Conservation (phyloP, 2,797 vertebrate species). For the Leuciscus waleckii region DNA sequence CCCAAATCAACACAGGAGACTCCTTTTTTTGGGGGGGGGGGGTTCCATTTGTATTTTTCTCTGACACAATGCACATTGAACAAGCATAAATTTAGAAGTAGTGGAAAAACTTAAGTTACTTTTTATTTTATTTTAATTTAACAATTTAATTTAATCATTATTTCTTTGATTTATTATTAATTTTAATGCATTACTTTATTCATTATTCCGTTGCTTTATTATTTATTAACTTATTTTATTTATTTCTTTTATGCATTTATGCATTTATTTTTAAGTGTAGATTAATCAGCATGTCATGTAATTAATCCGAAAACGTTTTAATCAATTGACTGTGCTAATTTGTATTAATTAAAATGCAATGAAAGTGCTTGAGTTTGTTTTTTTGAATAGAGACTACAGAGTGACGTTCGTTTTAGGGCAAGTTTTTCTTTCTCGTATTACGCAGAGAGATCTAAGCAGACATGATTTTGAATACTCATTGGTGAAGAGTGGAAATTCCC, state of each 20-base stretch:
- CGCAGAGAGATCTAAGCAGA: constrained; percentile 18
- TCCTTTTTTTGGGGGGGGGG: constrained; percentile 27
- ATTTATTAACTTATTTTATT: background rate
- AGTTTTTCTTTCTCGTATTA: background rate
- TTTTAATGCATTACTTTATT: background rate
- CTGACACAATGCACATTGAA: background rate
- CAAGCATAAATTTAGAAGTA: background rate
- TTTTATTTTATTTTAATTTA: background rate
- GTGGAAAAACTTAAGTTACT: background rate
- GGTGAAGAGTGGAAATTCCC: constrained; percentile 31
- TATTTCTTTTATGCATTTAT: background rate
- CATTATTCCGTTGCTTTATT: background rate
- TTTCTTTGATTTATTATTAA: background rate
- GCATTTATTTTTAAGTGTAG: background rate
- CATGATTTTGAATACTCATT: constrained; percentile 33
- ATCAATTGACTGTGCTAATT: background rate
- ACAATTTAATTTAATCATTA: background rate
- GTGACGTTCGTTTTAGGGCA: background rate
- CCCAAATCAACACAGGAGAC: constrained; percentile 42
- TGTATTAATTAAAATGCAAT: background rate
- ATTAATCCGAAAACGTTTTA: background rate
- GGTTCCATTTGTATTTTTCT: constrained; percentile 7
- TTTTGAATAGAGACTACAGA: background rate
- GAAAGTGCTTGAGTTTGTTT: background rate
- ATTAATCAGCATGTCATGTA: background rate